Evolutionary conservation across 2,797 vertebrate genomes (phyloP).

Genomic region (Meda fulgida): DNA sequence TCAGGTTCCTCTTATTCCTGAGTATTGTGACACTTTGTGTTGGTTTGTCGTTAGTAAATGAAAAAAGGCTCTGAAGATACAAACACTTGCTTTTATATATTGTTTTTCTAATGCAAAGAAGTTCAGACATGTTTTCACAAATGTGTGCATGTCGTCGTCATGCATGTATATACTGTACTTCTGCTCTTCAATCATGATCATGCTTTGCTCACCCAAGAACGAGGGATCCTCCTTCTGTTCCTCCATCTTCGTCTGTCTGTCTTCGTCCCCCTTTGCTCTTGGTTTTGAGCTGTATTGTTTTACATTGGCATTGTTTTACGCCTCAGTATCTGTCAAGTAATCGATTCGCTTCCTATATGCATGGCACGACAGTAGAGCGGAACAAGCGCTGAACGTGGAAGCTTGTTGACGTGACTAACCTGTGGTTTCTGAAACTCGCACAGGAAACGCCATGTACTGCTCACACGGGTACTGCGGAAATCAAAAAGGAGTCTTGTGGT

Average conservation of each 20-base stretch:
- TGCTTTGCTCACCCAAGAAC: conserved; percentile 38
- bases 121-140: neutral
- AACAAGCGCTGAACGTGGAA: conserved; percentile 46
- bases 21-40: neutral
- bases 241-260: conserved; percentile 64
- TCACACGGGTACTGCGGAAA: conserved; percentile 31
- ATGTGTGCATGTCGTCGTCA: neutral
- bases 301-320: conserved; percentile 22
- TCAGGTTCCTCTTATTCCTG: neutral
- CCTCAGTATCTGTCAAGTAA: conserved; percentile 5
- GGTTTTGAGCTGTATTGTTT: conserved; percentile 58
- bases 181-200: conserved; percentile 32
- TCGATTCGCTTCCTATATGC: conserved; percentile 33
- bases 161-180: no score
- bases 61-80: neutral
- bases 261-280: conserved; percentile 46
- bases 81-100: neutral
- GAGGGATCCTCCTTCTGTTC: conserved; percentile 38
- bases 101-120: neutral
- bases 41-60: neutral
- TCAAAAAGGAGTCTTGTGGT: neutral
- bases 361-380: conserved; percentile 6
- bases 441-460: conserved; percentile 66
- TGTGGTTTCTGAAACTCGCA: conserved; percentile 64
- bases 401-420: conserved; percentile 63